Percentiles rank a stretch among this genome's conserved stretches.
Conservation (phyloP, 2,113 vertebrate species). For the Monopterus albus region DNA sequence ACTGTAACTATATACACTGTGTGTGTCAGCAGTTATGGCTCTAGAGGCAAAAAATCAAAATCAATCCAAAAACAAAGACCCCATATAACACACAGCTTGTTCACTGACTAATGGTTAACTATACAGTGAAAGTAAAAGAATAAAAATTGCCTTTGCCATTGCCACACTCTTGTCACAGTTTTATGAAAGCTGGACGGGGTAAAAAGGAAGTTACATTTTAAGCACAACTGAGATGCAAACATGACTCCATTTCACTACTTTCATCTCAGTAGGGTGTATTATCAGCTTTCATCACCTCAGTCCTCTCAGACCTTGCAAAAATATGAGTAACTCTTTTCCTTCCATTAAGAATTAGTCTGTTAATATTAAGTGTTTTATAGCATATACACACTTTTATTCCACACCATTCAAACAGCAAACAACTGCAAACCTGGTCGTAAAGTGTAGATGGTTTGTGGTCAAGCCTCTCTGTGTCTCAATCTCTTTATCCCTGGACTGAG, state of each 20-base stretch:
- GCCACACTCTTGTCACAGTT: not conserved
- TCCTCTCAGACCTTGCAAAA: too few relatives aligned
- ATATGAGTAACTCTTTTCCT: not conserved
- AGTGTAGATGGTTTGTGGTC: constrained; percentile 59
- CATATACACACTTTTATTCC: not conserved
- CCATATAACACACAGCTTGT: not conserved
- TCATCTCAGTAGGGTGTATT: not conserved
- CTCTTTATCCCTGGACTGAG: constrained; percentile 72
- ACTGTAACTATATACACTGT: not conserved
- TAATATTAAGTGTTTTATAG: not conserved
- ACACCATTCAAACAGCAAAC: constrained; percentile 40
- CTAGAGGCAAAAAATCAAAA: not conserved
- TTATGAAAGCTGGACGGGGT: not conserved
- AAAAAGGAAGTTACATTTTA: not conserved
- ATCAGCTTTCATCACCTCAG: not conserved
- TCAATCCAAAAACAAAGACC: too few relatives aligned
- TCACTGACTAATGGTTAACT: not conserved
- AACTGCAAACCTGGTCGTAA: constrained; percentile 54
- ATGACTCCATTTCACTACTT: not conserved
- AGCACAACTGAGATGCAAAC: not conserved
- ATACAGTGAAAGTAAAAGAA: not conserved
- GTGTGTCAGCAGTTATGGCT: not conserved
- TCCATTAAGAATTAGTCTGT: not conserved
- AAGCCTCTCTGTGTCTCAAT: constrained; percentile 69
- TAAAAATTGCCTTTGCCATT: not conserved